Base-by-base conservation (phyloP, 30 jellyfish, hydroid and myxozoan genomes). In the Rhopilema esculentum region DNA sequence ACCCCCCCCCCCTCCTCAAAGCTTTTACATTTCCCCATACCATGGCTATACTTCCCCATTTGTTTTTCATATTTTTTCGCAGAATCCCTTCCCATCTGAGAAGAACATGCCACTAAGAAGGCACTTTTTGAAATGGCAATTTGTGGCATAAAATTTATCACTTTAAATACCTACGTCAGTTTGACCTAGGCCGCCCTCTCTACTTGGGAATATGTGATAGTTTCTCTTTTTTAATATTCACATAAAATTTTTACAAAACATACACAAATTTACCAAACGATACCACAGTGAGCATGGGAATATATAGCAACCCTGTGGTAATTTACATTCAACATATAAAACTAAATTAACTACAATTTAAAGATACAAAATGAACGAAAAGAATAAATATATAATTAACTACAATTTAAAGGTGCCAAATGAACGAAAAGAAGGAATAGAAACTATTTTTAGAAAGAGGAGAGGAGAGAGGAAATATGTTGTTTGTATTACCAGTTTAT, bases 291-390 rank as follows among this genome's bases (percentile, higher is more conserved):
- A 40, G 57, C 57, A 40, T 40, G 57, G 57, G 57, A 40, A 40
- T 40, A 40, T 12, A 40, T 40, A 40, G 57, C 57, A 40, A 40
- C 12, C 57, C 57, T 40, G 57, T 40, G 57, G 57, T 40, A 40
- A 40, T 40, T 40, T 40, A 40, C 57, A 40, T 40, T 40, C 31
- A 21, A 64, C 28, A 2, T 23, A 23, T 21, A 64, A 64, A 16
- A 70, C 82, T 70, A 70, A 29, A 70, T 29, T 31, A 26, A 70
- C 61, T n/a, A 70, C 82, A 70, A 70, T 64, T 26, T 26, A 64
- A 23, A 40, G 57, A 40, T 40, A 12, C 57, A 40, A 40, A 40
- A 40, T 40, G 57, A 40, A 40, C 57, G 6, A 64, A 64, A 26
- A 40, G 57, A 40, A 40, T 40, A 40, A 40, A 12, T 40, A 40